Evolutionary conservation across 2,113 vertebrate genomes (phyloP), one percentile per base, ranked within the genome.

Genomic region (Bambusicola thoracicus): DNA sequence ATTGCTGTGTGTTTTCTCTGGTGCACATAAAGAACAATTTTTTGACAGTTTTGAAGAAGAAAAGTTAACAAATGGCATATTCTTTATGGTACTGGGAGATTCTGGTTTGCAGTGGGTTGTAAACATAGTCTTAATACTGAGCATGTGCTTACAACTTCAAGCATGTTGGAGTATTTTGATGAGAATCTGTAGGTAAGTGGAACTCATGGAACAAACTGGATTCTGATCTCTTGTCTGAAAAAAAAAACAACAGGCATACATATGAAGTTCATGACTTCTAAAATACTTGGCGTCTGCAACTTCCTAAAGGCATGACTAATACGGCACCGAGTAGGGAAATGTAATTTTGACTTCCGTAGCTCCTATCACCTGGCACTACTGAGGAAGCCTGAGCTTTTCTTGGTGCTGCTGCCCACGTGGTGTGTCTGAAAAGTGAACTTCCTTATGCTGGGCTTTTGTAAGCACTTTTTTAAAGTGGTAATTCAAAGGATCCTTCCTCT

Each of bases 1-100:
- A 0, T 32, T 43, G 56, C 29, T 36, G 27, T 48, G 14, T 34
- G 11, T 63, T 77, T 77, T 38, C 66, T 61, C 34, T 46, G 56
- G 30, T 53, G 29, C 76, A 65, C 32, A 69, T 17, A 81, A 3
- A 78, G 34, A 88, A 41, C 29, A 82, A 25, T 58, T 85, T 95
- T 95, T 51, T 67, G 19, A 63, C 29, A 78, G 48, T 89, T 94
- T 76, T 62, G 55, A 77, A 67, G 29, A 41, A 80, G 24, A 79
- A 89, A 92, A 14, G 29, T 66, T 80, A 86, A 93, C 30, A 78
- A 13, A 66, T 73, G 44, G 27, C 44, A 53, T 38, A 43, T 68
- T 21, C 29, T 86, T 75, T 48, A 68, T 19, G 11, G 56, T 85
- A 34, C 24, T 58, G 41, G 32, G 61, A 90, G 27, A 10, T 32